phyloP scores from a whole-genome alignment of 2,113 vertebrate genomes.

The Mesembrinibis cayennensis region DNA sequence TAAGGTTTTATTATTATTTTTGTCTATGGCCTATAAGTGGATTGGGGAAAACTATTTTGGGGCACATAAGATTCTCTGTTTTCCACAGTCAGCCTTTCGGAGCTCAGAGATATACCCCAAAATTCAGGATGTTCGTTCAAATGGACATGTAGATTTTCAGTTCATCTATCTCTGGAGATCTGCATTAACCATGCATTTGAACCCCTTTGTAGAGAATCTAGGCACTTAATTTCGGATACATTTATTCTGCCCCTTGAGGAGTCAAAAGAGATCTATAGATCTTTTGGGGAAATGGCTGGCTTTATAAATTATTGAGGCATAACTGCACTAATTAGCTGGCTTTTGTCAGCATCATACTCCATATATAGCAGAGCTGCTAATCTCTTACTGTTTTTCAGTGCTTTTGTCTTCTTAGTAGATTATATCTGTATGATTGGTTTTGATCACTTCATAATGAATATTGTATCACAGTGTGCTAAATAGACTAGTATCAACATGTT shows the following conservation, averaged over 20 bases:
- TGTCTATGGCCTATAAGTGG: background rate
- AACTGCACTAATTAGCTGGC: conserved; percentile 21
- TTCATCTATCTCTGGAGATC: background rate
- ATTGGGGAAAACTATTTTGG: background rate
- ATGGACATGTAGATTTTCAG: background rate
- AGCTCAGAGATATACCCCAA: background rate
- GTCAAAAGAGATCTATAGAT: conserved; percentile 16
- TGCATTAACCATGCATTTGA: background rate
- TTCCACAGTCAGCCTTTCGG: background rate
- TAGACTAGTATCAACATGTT: background rate
- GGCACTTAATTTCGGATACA: background rate
- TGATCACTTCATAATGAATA: conserved; percentile 53
- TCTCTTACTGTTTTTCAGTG: background rate
- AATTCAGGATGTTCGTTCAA: background rate
- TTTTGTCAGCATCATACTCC: conserved; percentile 9
- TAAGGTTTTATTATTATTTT: background rate
- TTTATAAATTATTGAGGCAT: conserved; percentile 39
- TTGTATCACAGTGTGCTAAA: background rate
- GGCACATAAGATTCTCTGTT: background rate
- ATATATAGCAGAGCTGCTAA: conserved; percentile 1
- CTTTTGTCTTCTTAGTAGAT: conserved; percentile 24
- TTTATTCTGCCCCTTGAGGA: background rate
- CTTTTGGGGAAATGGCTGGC: background rate
- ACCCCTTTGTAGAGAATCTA: background rate
- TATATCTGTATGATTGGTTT: background rate